Evolutionary conservation across 2,797 vertebrate genomes (phyloP).

Genomic region (Cichlasoma orientale): DNA sequence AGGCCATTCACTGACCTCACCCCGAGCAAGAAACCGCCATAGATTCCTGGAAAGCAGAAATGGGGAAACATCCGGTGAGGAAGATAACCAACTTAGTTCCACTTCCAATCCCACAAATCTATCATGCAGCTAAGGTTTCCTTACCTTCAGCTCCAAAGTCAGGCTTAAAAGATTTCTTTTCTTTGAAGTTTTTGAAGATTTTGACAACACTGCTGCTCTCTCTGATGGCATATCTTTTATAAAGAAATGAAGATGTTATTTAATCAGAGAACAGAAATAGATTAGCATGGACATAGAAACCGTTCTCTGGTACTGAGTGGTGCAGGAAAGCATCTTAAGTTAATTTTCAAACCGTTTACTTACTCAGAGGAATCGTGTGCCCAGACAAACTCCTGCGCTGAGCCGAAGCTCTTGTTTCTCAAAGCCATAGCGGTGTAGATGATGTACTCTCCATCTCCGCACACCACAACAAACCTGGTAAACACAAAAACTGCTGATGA

Average conservation of each 20-base stretch:
- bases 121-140: neutral
- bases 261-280: neutral
- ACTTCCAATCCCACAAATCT: slow-evolving; percentile 3
- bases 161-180: slow-evolving; percentile 98
- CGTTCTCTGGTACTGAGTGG: neutral
- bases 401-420: slow-evolving; percentile 98
- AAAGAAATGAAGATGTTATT: neutral
- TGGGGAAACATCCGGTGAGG: neutral
- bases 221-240: slow-evolving; percentile 90
- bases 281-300: neutral
- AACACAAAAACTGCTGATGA: slow-evolving; percentile 4
- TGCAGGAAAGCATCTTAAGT: neutral
- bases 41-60: slow-evolving; percentile 84
- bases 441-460: slow-evolving; percentile 89
- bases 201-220: slow-evolving; percentile 97
- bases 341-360: slow-evolving; percentile 65
- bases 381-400: slow-evolving; percentile 98
- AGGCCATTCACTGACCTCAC: slow-evolving; percentile 95
- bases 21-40: slow-evolving; percentile 94
- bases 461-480: slow-evolving; percentile 95
- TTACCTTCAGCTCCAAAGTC: slow-evolving; percentile 98
- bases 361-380: slow-evolving; percentile 98
- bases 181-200: slow-evolving; percentile 99
- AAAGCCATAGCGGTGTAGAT: slow-evolving; percentile 96
- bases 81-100: neutral